These are phyloP conservation scores for Plusia festucae DNA, from an alignment of 2,888 invertebrate genomes.

Conservation along the genomic window DNA sequence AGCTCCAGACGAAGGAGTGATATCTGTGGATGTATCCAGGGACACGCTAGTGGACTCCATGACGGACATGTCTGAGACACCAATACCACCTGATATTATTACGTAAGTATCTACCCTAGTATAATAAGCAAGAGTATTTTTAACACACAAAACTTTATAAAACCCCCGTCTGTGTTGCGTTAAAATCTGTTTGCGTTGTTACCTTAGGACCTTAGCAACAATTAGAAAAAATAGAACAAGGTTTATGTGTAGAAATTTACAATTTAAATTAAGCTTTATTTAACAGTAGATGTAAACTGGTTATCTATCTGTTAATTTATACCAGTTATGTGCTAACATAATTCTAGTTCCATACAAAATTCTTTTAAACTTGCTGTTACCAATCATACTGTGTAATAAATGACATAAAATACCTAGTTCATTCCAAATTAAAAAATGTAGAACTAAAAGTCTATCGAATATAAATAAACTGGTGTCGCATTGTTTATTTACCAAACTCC, in stretches of 20 bases:
- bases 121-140: no score
- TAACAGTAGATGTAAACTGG: not conserved
- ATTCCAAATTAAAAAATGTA: no score
- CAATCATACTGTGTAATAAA: no score
- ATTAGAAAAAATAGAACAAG: not conserved
- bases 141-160: no score
- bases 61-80: constrained; percentile 73
- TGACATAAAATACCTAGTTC: no score
- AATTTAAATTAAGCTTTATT: not conserved
- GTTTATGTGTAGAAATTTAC: not conserved
- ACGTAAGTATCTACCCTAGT: no score
- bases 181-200: no score
- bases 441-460: no score
- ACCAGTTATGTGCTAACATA: not conserved
- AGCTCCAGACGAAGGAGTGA: constrained; percentile 70
- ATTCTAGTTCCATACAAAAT: not conserved
- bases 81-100: constrained; percentile 75
- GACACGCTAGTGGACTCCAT: constrained; percentile 78
- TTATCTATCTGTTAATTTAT: not conserved
- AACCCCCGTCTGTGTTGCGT: no score
- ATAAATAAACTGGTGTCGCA: no score
- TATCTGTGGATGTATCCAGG: constrained; percentile 76
- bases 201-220: not conserved
- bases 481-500: no score
- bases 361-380: not conserved